Base-by-base conservation (phyloP, 2,113 vertebrate species). In the Procavia capensis region DNA sequence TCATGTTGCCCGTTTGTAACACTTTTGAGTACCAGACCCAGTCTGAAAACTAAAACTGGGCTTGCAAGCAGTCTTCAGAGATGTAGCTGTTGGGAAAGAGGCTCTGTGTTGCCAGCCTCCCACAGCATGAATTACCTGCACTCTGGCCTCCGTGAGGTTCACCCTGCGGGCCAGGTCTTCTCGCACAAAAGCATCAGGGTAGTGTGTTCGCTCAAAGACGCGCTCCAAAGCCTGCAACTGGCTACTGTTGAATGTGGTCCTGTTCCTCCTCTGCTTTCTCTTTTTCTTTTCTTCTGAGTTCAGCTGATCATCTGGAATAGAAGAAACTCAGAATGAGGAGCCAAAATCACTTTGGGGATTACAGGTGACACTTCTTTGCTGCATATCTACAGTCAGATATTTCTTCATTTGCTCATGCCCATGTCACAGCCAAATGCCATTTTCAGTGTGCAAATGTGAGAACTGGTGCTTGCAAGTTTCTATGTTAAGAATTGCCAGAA, bases 201-300 rank as follows among this genome's bases (percentile, higher is more conserved):
- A 99, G 98, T 99, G 99, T 85, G 99, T 99, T 97, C 99, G 98
- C 98, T 99, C 99, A 39, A 99, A 99, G 61, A 99, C 99, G 25
- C 99, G 98, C 98, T 99, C 99, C 97, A 99, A 97, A 4, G 99
- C 99, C 98, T 99, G 99, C 24, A 99, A 99, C 98, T 99, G 99
- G 98, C 99, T 99, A 98, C 99, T 99, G 98, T 99, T 99, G 98
- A 99, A 99, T 39, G 99, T 99, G 90, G 99, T 99, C 90, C 99
- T 97, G 98, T 99, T 99, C 94, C 99, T 98, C 93, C 99, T 98
- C 98, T 99, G 99, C 98, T 99, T 99, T 98, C 99, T 98, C 97
- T 99, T 99, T 98, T 99, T 99, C 98, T 99, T 99, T 97, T 99
- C 99, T 97, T 99, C 99, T 4, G 99, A 99, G 98, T 99, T 99